These are phyloP conservation scores for Myripristis jacobus DNA, from an alignment of 2,797 vertebrate species.

Conservation along the genomic window DNA sequence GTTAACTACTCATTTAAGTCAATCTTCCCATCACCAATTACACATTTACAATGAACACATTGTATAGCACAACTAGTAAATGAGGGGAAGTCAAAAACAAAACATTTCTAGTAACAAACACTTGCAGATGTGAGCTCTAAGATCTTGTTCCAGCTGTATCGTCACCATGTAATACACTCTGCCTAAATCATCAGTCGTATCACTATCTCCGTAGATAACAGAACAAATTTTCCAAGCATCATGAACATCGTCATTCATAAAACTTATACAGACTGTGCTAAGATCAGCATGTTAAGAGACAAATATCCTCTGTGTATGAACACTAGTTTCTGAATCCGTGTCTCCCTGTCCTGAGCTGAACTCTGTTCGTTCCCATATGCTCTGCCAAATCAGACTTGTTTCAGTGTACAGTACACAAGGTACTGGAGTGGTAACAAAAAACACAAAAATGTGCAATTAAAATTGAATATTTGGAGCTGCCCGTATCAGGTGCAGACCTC, in stretches of 20 bases:
- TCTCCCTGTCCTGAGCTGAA: slow-evolving; percentile 2
- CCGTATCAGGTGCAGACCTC: background rate
- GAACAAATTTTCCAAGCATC: slow-evolving; percentile 7
- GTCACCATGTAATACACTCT: background rate
- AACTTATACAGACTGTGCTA: background rate
- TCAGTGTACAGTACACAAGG: too few relatives aligned
- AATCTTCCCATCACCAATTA: slow-evolving; percentile 13
- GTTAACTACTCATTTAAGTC: slow-evolving; percentile 30
- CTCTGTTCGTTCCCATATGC: slow-evolving; percentile 24
- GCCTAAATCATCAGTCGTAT: slow-evolving; percentile 7
- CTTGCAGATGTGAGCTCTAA: background rate
- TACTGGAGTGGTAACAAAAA: background rate
- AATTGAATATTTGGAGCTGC: background rate
- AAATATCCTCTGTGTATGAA: background rate
- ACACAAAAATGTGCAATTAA: background rate
- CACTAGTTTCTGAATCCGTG: slow-evolving; percentile 1
- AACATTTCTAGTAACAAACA: background rate
- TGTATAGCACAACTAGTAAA: slow-evolving; percentile 27
- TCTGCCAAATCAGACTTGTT: background rate
- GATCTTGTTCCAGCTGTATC: background rate
- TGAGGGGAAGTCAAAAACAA: slow-evolving; percentile 24
- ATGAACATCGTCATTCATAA: slow-evolving; percentile 2
- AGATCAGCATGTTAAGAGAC: background rate
- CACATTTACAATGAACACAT: slow-evolving; percentile 16
- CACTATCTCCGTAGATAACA: slow-evolving; percentile 36